These are phyloP conservation scores for Drosophila orosa DNA, from an alignment of 1,140 invertebrate genomes.

Conservation along the genomic window DNA sequence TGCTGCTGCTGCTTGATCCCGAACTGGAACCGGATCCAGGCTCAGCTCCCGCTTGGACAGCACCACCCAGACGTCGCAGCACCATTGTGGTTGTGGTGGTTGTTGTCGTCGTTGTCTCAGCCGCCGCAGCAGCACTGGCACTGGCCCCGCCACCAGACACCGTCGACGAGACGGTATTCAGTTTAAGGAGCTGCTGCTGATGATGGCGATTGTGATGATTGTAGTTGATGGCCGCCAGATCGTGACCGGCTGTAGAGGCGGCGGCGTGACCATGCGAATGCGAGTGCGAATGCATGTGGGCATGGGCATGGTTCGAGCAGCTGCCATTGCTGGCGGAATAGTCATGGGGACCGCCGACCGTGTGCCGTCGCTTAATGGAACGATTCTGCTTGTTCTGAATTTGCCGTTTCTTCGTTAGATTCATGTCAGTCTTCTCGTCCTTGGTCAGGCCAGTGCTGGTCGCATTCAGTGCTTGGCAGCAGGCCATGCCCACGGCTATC, in stretches of 20 bases:
- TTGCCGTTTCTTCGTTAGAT: conserved; percentile 90
- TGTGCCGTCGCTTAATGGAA: conserved; percentile 94
- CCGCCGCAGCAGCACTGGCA: conserved; percentile 26
- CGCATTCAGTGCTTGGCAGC: conserved; percentile 57
- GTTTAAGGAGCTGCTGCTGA: conserved; percentile 66
- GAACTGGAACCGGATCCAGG: conserved; percentile 14
- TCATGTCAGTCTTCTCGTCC: conserved; percentile 92
- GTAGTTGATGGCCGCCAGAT: conserved; percentile 69
- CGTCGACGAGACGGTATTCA: conserved; percentile 28
- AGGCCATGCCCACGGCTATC: conserved; percentile 44
- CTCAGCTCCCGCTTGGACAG: conserved; percentile 5
- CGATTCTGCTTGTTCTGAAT: conserved; percentile 85
- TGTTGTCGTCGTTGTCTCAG: conserved; percentile 70
- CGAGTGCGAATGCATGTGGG: background rate
- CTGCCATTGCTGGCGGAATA: conserved; percentile 79
- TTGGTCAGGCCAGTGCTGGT: conserved; percentile 87
- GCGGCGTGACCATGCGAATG: conserved; percentile 4
- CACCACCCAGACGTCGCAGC: conserved; percentile 55
- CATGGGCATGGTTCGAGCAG: conserved; percentile 16
- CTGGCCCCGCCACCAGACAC: conserved; percentile 11
- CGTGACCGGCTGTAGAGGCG: conserved; percentile 37
- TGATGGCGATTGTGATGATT: conserved; percentile 74
- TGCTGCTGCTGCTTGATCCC: conserved; percentile 28
- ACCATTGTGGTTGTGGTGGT: conserved; percentile 68
- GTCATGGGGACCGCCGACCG: conserved; percentile 95